phyloP scores from a whole-genome alignment of 2,888 invertebrate species.

The Resseliella maxima region DNA sequence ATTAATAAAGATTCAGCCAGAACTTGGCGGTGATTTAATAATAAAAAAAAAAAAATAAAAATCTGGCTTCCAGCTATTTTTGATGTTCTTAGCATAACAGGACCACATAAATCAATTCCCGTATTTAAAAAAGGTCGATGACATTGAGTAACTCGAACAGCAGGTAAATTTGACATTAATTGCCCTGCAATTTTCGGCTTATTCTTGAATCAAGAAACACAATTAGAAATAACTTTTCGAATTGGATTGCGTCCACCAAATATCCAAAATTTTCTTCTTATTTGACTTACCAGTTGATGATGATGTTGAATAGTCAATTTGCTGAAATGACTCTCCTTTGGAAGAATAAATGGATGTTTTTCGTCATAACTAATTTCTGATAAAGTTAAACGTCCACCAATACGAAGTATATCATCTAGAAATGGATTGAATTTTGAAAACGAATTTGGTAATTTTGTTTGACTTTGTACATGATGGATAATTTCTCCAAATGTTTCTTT shows the following conservation, averaged over 20 bases:
- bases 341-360: too few relatives aligned
- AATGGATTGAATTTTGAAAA: too few relatives aligned
- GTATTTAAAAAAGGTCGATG: conserved; percentile 57
- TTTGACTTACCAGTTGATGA: not conserved
- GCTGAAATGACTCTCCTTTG: conserved; percentile 26
- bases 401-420: conserved; percentile 55
- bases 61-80: conserved; percentile 57
- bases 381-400: conserved; percentile 57
- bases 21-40: too few relatives aligned
- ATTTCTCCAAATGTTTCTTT: too few relatives aligned
- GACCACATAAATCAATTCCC: conserved; percentile 58
- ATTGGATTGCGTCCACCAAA: not conserved
- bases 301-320: not conserved
- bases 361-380: too few relatives aligned
- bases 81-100: conserved; percentile 57
- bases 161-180: not conserved
- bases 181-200: not conserved
- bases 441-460: too few relatives aligned
- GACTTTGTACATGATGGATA: too few relatives aligned
- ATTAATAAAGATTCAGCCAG: too few relatives aligned
- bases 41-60: too few relatives aligned
- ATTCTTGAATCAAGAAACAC: not conserved
- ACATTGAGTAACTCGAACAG: not conserved
- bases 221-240: not conserved
- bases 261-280: not conserved